Percentiles rank a stretch among this genome's conserved stretches.
These are phyloP conservation scores for Macrotus californicus DNA, from an alignment of 2,113 vertebrate species.

Conservation along the genomic window DNA sequence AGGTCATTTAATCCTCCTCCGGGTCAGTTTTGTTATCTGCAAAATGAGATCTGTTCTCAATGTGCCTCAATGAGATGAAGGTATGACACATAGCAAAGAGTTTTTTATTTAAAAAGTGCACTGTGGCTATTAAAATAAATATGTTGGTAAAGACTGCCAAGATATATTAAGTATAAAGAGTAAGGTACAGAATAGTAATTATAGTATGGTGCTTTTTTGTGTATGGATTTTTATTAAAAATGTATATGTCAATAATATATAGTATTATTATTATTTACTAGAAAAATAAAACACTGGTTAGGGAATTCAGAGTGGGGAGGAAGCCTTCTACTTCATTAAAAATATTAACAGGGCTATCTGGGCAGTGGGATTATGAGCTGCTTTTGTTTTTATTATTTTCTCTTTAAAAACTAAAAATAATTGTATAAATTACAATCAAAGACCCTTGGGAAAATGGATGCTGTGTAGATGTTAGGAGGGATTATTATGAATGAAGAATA, in stretches of 20 bases:
- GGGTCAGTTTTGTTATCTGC: neutral
- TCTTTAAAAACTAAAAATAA: neutral
- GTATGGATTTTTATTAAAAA: slow-evolving; percentile 2
- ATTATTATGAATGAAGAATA: neutral
- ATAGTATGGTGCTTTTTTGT: neutral
- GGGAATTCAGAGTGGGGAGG: neutral
- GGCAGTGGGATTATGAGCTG: neutral
- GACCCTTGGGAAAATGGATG: neutral
- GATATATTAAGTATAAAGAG: neutral
- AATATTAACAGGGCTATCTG: neutral
- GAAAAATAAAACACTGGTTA: neutral
- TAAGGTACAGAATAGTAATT: neutral
- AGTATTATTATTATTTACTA: neutral
- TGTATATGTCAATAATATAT: neutral
- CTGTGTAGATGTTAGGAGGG: neutral
- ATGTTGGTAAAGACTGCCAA: neutral
- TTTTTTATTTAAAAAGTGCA: neutral
- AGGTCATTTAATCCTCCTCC: neutral
- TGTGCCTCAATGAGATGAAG: neutral
- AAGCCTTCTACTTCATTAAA: neutral
- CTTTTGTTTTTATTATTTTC: slow-evolving; percentile 12
- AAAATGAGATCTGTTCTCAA: neutral
- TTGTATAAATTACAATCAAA: neutral
- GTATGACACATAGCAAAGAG: neutral
- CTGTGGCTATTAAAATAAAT: neutral